Evolutionary conservation across 2,888 invertebrate genomes (phyloP).

Genomic region (Phragmatobia fuliginosa): DNA sequence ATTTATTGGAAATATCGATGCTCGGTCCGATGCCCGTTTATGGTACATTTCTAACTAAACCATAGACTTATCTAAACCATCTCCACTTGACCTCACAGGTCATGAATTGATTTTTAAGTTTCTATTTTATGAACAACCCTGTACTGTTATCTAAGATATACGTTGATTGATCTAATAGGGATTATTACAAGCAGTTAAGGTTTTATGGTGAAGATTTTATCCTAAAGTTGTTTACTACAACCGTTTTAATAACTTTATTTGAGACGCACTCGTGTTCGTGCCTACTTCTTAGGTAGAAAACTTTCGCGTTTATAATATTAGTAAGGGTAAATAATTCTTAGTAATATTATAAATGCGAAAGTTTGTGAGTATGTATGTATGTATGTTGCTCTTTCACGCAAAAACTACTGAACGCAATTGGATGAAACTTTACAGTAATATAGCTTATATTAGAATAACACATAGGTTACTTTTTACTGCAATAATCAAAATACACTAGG

Average conservation of each 20-base stretch:
- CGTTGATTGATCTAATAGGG: conserved; percentile 37
- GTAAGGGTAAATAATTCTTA: too few relatives aligned
- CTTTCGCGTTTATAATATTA: too few relatives aligned
- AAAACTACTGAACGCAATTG: too few relatives aligned
- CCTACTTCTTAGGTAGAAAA: neutral
- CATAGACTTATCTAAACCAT: conserved; percentile 66
- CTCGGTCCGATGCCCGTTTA: conserved; percentile 74
- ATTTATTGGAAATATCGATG: conserved; percentile 83
- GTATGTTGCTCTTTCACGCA: too few relatives aligned
- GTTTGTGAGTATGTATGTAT: too few relatives aligned
- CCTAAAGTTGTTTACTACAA: conserved; percentile 11
- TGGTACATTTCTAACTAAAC: conserved; percentile 63
- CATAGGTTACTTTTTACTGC: too few relatives aligned
- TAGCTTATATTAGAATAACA: too few relatives aligned
- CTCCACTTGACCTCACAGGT: conserved; percentile 72
- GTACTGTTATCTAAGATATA: conserved; percentile 37
- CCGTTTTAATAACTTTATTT: conserved; percentile 26
- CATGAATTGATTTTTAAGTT: conserved; percentile 84
- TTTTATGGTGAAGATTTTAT: conserved; percentile 18
- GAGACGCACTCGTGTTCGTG: neutral
- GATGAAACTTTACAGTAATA: too few relatives aligned
- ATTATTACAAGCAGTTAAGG: conserved; percentile 28
- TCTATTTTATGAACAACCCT: conserved; percentile 63
- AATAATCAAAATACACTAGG: too few relatives aligned
- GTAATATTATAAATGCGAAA: too few relatives aligned